Base-by-base conservation (phyloP, 2,797 vertebrate species). In the Heterohyrax brucei region DNA sequence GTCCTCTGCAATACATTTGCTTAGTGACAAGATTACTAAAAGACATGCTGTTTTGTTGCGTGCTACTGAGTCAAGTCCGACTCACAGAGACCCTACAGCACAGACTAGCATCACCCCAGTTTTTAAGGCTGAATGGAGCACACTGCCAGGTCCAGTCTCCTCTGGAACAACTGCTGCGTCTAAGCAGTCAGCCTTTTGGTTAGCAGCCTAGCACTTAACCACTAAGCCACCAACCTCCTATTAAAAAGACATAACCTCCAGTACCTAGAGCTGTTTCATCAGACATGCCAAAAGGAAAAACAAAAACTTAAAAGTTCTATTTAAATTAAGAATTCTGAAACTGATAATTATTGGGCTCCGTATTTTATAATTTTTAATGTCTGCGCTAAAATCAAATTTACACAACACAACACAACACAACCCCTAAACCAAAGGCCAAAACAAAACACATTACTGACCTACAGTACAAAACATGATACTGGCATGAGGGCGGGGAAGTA, bases 381-480 rank as follows among this genome's bases (percentile, higher is more conserved):
- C 76, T 91, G 70, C 83, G 91, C 26, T 24, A 59, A 80, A 73
- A 90, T 12, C 12, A 68, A 70, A 12, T 87, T 87, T 4, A 85
- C 44, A 44, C 81, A 5, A 53, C 0, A 10, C 0, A 10, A 24
- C 3, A 81, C 28, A 78, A 6, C 0, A 24, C 22, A 79, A 30
- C 10, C 33, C 13, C 66, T 44, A 81, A 61, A 33, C 13, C 24
- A 87, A 24, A 75, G 6, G 48, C 1, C 64, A 56, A 89, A 82
- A 76, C 4, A 5, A 73, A 81, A 72, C 50, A 48, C 4, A 39
- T 39, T 83, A 98, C 99, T 30, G 97, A 99, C 99, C 99, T 4
- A 99, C 99, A 28, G 99, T 99, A 98, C 99, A 99, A 98, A 99
- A 99, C 73, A 99, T 96, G 50, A 99, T 79, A 77, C 99, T 99